These are phyloP conservation scores for Drosophila kokeensis DNA, from an alignment of 2,888 invertebrate species.

Conservation along the genomic window DNA sequence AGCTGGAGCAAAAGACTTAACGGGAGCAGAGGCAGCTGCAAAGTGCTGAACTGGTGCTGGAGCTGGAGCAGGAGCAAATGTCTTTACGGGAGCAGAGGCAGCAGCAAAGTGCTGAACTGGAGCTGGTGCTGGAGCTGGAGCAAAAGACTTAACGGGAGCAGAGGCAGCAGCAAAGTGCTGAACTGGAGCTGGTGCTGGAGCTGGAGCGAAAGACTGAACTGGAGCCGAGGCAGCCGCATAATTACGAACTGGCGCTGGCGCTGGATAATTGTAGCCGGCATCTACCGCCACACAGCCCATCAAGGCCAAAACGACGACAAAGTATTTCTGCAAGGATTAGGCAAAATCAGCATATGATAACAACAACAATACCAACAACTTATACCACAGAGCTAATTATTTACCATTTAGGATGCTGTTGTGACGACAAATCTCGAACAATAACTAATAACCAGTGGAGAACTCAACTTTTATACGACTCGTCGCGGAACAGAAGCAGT, in stretches of 20 bases:
- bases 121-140: background rate
- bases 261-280: conserved; percentile 66
- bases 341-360: background rate
- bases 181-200: background rate
- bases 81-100: too few species aligned
- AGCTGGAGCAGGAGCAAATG: too few species aligned
- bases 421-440: conserved; percentile 61
- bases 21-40: background rate
- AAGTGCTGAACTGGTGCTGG: background rate
- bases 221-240: conserved; percentile 40
- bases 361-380: background rate
- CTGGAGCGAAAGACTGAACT: background rate
- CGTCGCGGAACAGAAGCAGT: conserved; percentile 68
- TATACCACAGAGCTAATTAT: conserved; percentile 19
- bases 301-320: conserved; percentile 66
- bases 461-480: conserved; percentile 68
- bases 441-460: conserved; percentile 43
- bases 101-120: background rate
- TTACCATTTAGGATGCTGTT: conserved; percentile 66
- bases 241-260: conserved; percentile 20
- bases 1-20: background rate
- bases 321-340: conserved; percentile 55
- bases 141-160: background rate
- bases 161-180: background rate
- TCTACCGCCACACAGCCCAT: conserved; percentile 61